Base-by-base conservation (phyloP, 2,888 invertebrate genomes). In the Neoaliturus tenellus region DNA sequence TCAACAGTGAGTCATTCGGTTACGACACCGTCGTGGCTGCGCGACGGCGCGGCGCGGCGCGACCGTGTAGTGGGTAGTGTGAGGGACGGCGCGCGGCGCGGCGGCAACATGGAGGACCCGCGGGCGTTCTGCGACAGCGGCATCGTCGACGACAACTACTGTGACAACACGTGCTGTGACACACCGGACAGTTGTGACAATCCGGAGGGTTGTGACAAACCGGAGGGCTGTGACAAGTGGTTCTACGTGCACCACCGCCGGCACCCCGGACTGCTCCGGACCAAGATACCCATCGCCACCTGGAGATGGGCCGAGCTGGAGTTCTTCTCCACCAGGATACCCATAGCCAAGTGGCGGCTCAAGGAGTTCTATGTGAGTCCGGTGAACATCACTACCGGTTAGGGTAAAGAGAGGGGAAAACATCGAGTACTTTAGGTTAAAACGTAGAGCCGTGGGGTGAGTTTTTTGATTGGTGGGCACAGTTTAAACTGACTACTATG, bases 281-380 rank as follows among this genome's bases (percentile, higher is more conserved):
- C 78, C n/a, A 78, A 35, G 78, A 78, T 78, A 28, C 78, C 78
- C 55, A 17, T 78, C 12, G 78, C 78, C 33, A 33, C 78, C 2
- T 78, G 78, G 78, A 51, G 78, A 33, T 55, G 51, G 28, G 78
- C 78, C 78, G 78, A 78, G 55, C n/a, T 78, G 3, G 78, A 78
- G 78, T 78, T 78, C 35, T 55, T 78, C 78, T 51, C 78, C 33
- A 78, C 78, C 33, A 78, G 17, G 33, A 78, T 78, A 23, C 78
- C 78, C 55, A 78, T 78, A n/a, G 78, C 78, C 20, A 78, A 78
- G 55, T 78, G 78, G 78, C 78, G 78, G 10, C 31, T 78, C 17
- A 28, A 48, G 35, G 78, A 78, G 78, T 78, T 78, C 17, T 78
- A 78, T 78, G 78, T 78, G 55, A 78, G 78, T 78, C 23, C 12